phyloP scores from a whole-genome alignment of 1,140 invertebrate genomes.

The Atta colombica region DNA sequence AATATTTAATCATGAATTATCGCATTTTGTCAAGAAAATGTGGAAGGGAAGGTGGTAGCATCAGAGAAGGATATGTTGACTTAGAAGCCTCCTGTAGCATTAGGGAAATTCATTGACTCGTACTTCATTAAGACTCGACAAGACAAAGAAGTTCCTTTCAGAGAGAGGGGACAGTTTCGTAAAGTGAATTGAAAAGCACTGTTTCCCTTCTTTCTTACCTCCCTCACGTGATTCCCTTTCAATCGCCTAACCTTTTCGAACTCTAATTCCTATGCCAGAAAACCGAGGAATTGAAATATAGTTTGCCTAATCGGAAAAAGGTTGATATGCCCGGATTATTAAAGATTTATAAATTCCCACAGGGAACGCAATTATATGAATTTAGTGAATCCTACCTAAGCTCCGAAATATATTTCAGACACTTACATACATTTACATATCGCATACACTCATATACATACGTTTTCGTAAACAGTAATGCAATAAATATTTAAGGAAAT shows the following conservation, averaged over 20 bases:
- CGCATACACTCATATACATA: not conserved
- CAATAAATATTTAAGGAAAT: not conserved
- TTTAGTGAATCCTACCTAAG: not conserved
- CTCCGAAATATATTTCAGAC: not conserved
- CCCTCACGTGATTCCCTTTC: slow-evolving; percentile 23
- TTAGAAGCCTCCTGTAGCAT: slow-evolving; percentile 58
- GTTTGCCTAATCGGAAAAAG: slow-evolving; percentile 51
- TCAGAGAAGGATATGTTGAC: slow-evolving; percentile 35
- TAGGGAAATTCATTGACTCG: slow-evolving; percentile 71
- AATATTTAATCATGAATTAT: slow-evolving; percentile 56
- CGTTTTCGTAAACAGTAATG: not conserved
- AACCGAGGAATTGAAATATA: slow-evolving; percentile 37
- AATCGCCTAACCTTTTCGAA: slow-evolving; percentile 15
- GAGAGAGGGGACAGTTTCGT: slow-evolving; percentile 31
- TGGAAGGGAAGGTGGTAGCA: not conserved
- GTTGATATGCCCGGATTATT: slow-evolving; percentile 40
- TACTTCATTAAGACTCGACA: slow-evolving; percentile 74
- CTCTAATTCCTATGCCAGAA: not conserved
- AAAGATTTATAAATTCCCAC: slow-evolving; percentile 56
- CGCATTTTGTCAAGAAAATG: not conserved
- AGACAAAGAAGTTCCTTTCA: slow-evolving; percentile 72
- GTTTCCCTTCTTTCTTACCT: slow-evolving; percentile 13
- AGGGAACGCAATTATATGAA: not conserved
- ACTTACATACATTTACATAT: not conserved
- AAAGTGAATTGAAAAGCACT: slow-evolving; percentile 72